Conservation (phyloP, 2,113 vertebrate species). For the Archilochus colubris region DNA sequence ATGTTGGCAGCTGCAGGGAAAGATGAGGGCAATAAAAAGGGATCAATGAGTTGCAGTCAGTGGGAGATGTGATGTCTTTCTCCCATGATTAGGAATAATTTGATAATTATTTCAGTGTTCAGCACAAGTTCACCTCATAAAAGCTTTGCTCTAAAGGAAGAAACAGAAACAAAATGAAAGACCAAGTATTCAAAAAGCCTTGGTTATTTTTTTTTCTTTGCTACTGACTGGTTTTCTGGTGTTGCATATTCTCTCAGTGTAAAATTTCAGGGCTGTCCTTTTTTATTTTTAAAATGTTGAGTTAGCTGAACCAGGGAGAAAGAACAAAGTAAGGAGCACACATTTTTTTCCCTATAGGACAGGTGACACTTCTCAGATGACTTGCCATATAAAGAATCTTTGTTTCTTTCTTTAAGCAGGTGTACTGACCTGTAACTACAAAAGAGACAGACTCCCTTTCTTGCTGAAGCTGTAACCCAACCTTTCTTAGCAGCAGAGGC, state of each 20-base stretch:
- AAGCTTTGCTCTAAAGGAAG: neutral
- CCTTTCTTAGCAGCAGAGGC: neutral
- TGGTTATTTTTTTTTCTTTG: neutral
- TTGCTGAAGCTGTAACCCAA: conserved; percentile 27
- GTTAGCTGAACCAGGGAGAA: neutral
- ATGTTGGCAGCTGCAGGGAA: conserved; percentile 80
- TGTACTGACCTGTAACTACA: neutral
- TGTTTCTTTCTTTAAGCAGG: conserved; percentile 36
- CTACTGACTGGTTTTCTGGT: neutral
- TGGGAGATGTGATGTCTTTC: neutral
- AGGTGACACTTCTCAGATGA: conserved; percentile 15
- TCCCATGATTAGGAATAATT: neutral
- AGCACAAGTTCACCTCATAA: neutral
- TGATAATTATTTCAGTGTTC: neutral
- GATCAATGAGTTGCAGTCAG: neutral
- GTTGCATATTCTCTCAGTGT: neutral
- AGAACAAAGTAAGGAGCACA: neutral
- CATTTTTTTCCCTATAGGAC: neutral
- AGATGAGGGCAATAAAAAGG: neutral
- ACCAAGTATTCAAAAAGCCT: too few species aligned
- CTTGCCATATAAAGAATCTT: conserved; percentile 44
- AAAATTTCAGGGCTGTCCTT: neutral
- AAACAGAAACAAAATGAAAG: neutral
- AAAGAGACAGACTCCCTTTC: neutral
- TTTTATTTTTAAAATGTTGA: neutral